Evolutionary conservation across 2,113 vertebrate species (phyloP), one percentile per base, ranked within the genome.

Genomic region (Murina feae): DNA sequence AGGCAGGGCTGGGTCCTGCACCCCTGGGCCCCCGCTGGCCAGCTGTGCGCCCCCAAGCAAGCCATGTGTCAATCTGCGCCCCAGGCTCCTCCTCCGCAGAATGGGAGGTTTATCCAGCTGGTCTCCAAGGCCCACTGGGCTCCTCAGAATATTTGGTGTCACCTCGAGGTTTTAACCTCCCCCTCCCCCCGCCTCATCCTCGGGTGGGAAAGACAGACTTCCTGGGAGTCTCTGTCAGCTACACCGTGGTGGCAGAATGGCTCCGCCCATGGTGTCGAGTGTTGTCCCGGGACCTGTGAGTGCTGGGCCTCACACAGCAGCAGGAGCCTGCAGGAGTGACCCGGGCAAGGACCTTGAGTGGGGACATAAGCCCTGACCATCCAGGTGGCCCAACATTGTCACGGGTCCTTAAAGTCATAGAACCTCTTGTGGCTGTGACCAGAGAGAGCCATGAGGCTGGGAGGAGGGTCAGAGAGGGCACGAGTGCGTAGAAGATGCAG

Each of bases 151-250:
- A n/a, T 17, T 72, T 49, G 25, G 17, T 18, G 28, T 89, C 66
- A 23, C 23, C 23, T 28, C 21, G 14, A 79, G 44, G 47, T 3
- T 90, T 80, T 42, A 3, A 9, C 32, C 32, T 58, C 9, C 6
- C 6, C 17, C 9, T 7, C 17, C 9, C 3, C 1, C 4, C 11
- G 3, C 6, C 5, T 68, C n/a, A 10, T 21, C 1, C 37, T 72
- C 18, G 20, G 8, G 11, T 49, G 20, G 14, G 39, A 66, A 86
- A 74, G 25, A 17, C 18, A 25, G 28, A 23, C 42, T 47, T 20
- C n/a, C 21, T 5, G 47, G 5, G 60, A 68, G 17, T 10, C 6
- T 69, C 58, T 35, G 25, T 51, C 30, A 23, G 35, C 17, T 18
- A 35, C 23, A 20, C 32, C 9, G 4, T 25, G 35, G 9, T 2